Percentiles rank a stretch among this genome's conserved stretches.
These are phyloP conservation scores for Oenanthe melanoleuca DNA, from an alignment of 2,113 vertebrate genomes.

Conservation along the genomic window DNA sequence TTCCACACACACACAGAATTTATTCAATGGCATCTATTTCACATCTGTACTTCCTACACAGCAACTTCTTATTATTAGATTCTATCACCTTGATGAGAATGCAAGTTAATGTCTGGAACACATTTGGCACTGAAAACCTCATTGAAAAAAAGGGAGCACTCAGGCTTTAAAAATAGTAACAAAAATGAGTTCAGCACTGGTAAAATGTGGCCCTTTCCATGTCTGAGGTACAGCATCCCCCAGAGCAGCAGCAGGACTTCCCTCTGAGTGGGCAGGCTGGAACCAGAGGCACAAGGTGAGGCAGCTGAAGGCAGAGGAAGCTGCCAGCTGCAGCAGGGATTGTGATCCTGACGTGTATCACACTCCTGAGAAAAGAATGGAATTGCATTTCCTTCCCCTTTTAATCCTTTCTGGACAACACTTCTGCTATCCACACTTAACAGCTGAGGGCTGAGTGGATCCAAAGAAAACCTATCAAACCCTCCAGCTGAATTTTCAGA, in stretches of 20 bases:
- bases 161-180: background rate
- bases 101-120: constrained; percentile 27
- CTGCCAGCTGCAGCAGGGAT: background rate
- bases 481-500: background rate
- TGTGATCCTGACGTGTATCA: background rate
- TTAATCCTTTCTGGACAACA: background rate
- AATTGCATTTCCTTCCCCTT: background rate
- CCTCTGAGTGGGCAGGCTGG: background rate
- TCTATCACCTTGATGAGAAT: constrained; percentile 7
- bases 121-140: background rate
- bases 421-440: background rate
- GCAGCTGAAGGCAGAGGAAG: background rate
- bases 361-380: background rate
- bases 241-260: background rate
- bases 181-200: background rate
- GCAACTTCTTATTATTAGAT: background rate
- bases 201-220: background rate
- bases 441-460: background rate
- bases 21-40: background rate
- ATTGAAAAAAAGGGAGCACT: background rate
- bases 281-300: background rate
- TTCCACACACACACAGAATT: background rate
- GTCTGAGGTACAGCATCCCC: background rate
- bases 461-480: background rate
- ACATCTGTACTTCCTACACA: background rate